Base-by-base conservation (phyloP, 2,888 invertebrate genomes). In the Gibbula magus region DNA sequence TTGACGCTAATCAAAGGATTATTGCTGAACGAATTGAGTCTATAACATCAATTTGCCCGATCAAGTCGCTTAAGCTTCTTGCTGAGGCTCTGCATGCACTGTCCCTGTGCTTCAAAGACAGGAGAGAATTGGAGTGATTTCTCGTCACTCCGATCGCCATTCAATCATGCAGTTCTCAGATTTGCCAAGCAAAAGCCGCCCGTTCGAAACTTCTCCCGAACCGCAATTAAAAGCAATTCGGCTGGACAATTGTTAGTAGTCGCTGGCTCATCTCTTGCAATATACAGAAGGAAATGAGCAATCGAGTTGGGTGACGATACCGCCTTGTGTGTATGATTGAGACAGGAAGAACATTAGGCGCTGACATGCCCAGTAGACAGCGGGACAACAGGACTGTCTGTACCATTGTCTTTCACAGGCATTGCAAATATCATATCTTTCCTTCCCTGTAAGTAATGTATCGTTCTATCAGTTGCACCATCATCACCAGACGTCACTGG, bases 141-240 rank as follows among this genome's bases (percentile, higher is more conserved):
- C 61, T 29, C 61, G 61, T 25, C 61, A 61, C 61, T 61, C 29
- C 61, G 25, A 61, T 29, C 61, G 16, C 25, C 29, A 61, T 61
- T 61, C 61, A 61, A 61, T 61, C 25, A 61, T 61, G 61, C 29
- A 61, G 61, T 29, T 61, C 29, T 25, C 61, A 61, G 61, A 22
- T 61, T 61, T 61, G 61, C 61, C 61, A 61, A 61, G 61, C 61
- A 61, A 61, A 61, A 29, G 13, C 29, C 61, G 61, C 25, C 61
- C 61, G 61, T 29, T 61, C 29, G 61, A 29, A 61, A 29, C 25
- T 29, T 45, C 61, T 22, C 18, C 22, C 25, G 29, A 61, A n/a
- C 61, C 25, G 61, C 61, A 61, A 61, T 61, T 61, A 61, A 61
- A 61, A 61, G 61, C 61, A 61, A 61, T 61, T 61, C 61, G 61